A percentile compares a stretch with the other conserved stretches of the same genome.
phyloP scores from a whole-genome alignment of 2,113 vertebrate genomes.

The Noctilio leporinus region DNA sequence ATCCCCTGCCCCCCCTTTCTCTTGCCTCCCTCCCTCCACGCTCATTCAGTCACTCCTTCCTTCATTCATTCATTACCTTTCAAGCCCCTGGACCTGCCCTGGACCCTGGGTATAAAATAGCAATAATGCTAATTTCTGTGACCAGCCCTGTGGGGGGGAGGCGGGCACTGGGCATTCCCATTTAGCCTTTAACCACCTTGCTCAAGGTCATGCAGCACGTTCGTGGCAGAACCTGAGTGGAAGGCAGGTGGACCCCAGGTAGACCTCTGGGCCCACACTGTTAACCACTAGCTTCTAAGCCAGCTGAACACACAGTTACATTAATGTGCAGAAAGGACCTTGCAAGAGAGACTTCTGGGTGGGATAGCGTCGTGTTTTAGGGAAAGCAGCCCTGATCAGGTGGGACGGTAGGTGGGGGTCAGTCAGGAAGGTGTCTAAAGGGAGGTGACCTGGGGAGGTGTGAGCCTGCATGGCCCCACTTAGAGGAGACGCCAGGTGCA shows the following conservation, averaged over 20 bases:
- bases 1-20: too few species aligned
- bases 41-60: neutral
- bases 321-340: too few species aligned
- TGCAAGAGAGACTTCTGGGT: neutral
- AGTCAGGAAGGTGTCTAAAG: neutral
- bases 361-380: accelerated
- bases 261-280: neutral
- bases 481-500: too few species aligned
- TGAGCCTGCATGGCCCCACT: accelerated
- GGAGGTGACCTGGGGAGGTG: accelerated
- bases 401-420: too few species aligned
- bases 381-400: neutral
- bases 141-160: neutral
- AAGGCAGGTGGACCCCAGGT: neutral
- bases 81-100: neutral
- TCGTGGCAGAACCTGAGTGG: neutral
- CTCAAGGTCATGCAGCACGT: accelerated
- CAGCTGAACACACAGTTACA: accelerated
- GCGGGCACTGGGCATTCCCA: neutral
- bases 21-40: neutral
- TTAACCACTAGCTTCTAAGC: neutral
- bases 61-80: neutral
- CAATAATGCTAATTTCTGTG: neutral
- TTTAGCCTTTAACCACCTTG: too few species aligned
- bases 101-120: neutral